Base-by-base conservation (phyloP, 1,140 invertebrate species). In the Magallana gigas region DNA sequence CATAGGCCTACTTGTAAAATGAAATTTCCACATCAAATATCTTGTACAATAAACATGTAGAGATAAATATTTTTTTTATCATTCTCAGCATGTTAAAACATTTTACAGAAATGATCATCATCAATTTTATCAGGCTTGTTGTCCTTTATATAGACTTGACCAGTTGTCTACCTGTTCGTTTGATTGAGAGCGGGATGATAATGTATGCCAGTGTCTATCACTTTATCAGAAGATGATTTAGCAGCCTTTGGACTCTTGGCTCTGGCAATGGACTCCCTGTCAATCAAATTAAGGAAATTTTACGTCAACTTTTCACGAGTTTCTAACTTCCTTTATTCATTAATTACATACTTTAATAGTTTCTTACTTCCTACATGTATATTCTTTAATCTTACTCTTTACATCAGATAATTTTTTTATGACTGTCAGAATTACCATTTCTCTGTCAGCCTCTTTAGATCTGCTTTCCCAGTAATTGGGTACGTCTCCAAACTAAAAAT, bases 131-230 rank as follows among this genome's bases (percentile, higher is more conserved):
- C 36, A 48, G 36, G 5, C 36, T 1, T 48, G 36, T 48, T 48
- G 36, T 48, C 36, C 36, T 48, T 48, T 4, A 48, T 48, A 4
- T 48, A 48, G 36, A 48, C 23, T 23, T 23, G 23, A 23, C 23
- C 23, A 23, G 23, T 23, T 23, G 58, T 18, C 11, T n/a, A 18
- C 56, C 58, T 58, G 58, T 18, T n/a, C 1, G 7, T 59, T 18
- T 87, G 80, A 56, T 88, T 90, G 29, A 91, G 83, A 16, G 76
- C 85, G 16, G 91, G 90, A 57, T 93, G 92, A 81, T 88, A 91
- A 80, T 92, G 89, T 64, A 94, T 93, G 1, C 93, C 93, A 58
- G 91, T 94, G 87, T 94, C 93, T 36, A 93, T 92, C 3, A 91
- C 89, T 84, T 91, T 92, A 64, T 93, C 92, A 23, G 91, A 89